A percentile compares a stretch with the other conserved stretches of the same genome.
phyloP scores from a whole-genome alignment of 2,888 invertebrate species.

The Cerastoderma edule region DNA sequence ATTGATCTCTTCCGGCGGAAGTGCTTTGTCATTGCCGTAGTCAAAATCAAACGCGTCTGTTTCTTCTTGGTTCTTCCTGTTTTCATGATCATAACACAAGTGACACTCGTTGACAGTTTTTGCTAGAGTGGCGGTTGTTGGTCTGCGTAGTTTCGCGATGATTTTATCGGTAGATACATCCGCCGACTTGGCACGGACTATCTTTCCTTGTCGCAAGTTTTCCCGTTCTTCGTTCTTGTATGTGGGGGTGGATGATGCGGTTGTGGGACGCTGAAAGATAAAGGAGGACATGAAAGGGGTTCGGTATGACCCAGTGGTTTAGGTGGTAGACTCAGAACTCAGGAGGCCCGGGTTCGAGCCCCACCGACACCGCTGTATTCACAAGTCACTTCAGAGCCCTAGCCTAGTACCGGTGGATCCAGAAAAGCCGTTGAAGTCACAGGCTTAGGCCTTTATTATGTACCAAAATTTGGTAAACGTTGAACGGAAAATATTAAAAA shows the following conservation, averaged over 20 bases:
- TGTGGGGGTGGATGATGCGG: conserved; percentile 42
- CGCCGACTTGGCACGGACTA: conserved; percentile 58
- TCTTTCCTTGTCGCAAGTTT: conserved; percentile 62
- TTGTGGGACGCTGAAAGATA: conserved; percentile 58
- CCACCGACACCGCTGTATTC: too few species aligned
- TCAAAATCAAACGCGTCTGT: conserved; percentile 65
- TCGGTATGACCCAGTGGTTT: too few species aligned
- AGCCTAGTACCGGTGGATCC: too few species aligned
- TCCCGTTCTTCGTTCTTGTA: conserved; percentile 51
- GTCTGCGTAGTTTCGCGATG: conserved; percentile 62
- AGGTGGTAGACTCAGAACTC: too few species aligned
- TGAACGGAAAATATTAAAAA: neutral
- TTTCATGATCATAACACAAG: conserved; percentile 65
- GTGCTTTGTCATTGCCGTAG: conserved; percentile 56
- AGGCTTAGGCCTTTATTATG: neutral
- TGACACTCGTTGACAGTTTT: conserved; percentile 64
- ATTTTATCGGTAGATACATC: conserved; percentile 43
- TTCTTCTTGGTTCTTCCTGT: conserved; percentile 44
- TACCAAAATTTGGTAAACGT: neutral
- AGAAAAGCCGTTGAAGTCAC: too few species aligned
- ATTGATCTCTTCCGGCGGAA: conserved; percentile 65
- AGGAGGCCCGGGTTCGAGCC: too few species aligned
- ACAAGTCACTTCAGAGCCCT: too few species aligned
- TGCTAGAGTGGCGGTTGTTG: conserved; percentile 69
- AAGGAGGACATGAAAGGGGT: neutral